Evolutionary conservation across 2,888 invertebrate genomes (phyloP).

Genomic region (Eremobia ochroleuca): DNA sequence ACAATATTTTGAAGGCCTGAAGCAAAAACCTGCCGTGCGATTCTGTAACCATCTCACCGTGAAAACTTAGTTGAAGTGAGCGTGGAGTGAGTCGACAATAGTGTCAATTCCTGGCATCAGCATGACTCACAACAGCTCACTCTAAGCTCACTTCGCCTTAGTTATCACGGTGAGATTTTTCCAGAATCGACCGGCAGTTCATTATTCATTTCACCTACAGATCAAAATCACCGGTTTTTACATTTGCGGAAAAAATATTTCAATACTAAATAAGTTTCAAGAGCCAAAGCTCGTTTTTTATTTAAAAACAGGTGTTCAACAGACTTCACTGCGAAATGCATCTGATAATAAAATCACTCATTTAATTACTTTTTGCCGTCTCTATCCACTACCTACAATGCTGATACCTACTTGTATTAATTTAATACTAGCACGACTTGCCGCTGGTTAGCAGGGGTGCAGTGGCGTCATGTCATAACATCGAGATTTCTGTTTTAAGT

Average conservation of each 20-base stretch:
- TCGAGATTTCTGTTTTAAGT: not conserved
- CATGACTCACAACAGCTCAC: too few species aligned
- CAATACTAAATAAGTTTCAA: not conserved
- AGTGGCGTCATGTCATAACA: not conserved
- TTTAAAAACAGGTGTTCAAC: not conserved
- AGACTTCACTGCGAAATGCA: constrained; percentile 1
- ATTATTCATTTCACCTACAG: not conserved
- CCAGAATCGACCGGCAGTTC: too few species aligned
- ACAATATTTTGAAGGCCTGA: not conserved
- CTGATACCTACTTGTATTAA: not conserved
- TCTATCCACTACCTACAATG: not conserved
- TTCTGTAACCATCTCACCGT: too few species aligned
- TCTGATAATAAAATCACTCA: constrained; percentile 1
- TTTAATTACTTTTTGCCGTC: constrained; percentile 12
- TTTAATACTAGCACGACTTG: not conserved
- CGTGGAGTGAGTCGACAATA: too few species aligned
- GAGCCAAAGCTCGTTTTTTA: not conserved
- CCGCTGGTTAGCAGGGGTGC: not conserved
- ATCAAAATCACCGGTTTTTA: not conserved
- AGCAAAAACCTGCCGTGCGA: too few species aligned
- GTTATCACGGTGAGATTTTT: too few species aligned
- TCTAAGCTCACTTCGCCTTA: too few species aligned
- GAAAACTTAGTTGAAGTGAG: too few species aligned
- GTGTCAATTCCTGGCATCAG: too few species aligned
- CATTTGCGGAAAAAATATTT: not conserved